Conservation (phyloP, 2,888 invertebrate species). For the Stenolophus ochropezus region DNA sequence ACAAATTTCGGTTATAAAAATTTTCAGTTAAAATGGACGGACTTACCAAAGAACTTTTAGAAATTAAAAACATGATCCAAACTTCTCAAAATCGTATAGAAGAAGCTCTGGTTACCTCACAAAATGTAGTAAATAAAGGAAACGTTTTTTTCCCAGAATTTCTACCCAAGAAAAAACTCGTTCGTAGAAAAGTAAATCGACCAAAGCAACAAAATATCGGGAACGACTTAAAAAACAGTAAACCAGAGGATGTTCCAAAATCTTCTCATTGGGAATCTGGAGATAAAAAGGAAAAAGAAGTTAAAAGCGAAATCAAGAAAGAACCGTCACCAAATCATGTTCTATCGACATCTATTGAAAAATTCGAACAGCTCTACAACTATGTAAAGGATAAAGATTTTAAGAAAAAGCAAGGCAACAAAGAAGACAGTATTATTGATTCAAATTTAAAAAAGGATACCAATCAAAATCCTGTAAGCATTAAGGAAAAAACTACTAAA, state of each 20-base stretch:
- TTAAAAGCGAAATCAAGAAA: not conserved
- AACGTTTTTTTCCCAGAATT: not conserved
- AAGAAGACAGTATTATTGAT: too few relatives aligned
- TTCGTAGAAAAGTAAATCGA: not conserved
- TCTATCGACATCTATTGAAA: not conserved
- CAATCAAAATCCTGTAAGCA: too few relatives aligned
- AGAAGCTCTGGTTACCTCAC: not conserved
- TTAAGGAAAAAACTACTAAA: too few relatives aligned
- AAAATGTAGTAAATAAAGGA: not conserved
- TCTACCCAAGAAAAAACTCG: not conserved
- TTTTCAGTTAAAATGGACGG: not conserved
- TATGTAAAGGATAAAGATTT: not conserved
- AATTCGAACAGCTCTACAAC: not conserved
- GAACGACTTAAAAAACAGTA: not conserved
- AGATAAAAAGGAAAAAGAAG: not conserved
- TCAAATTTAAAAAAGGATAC: too few relatives aligned
- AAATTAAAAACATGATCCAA: not conserved
- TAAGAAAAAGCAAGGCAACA: too few relatives aligned
- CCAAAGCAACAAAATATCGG: not conserved
- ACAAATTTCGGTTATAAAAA: too few relatives aligned
- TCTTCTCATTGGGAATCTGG: not conserved
- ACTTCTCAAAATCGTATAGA: not conserved
- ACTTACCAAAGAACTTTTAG: not conserved
- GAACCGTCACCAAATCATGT: not conserved
- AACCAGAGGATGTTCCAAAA: not conserved